Evolutionary conservation across 1,140 invertebrate species (phyloP).

Genomic region (Scaptomyza hsui): DNA sequence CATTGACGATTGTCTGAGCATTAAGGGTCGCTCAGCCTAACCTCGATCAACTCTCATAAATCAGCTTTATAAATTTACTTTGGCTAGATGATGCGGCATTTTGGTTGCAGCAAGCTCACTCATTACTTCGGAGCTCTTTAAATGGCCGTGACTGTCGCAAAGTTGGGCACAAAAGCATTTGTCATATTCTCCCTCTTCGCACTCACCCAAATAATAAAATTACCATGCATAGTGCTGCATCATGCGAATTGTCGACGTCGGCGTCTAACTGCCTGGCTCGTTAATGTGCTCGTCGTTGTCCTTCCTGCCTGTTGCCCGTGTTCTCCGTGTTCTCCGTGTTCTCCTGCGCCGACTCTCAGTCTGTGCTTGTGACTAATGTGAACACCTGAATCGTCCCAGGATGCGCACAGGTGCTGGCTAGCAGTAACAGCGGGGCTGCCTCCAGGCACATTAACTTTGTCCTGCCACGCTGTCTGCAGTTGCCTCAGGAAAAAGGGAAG

Average conservation of each 20-base stretch:
- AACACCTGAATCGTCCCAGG: slow-evolving; percentile 77
- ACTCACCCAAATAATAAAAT: slow-evolving; percentile 49
- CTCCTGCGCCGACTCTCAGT: slow-evolving; percentile 19
- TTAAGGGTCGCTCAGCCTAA: background rate
- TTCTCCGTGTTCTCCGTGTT: slow-evolving; percentile 30
- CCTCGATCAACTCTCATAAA: slow-evolving; percentile 28
- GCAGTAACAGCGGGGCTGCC: slow-evolving; percentile 26
- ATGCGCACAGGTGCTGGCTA: slow-evolving; percentile 70
- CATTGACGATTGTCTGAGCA: slow-evolving; percentile 1
- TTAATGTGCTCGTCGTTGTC: slow-evolving; percentile 69
- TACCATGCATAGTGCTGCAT: slow-evolving; percentile 73
- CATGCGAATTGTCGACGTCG: slow-evolving; percentile 41
- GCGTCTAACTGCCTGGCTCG: slow-evolving; percentile 78
- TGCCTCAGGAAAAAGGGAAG: slow-evolving; percentile 15
- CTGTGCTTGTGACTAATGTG: slow-evolving; percentile 74
- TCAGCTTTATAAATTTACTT: slow-evolving; percentile 41
- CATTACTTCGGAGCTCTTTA: slow-evolving; percentile 60
- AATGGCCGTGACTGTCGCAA: slow-evolving; percentile 72
- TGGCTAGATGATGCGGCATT: slow-evolving; percentile 57
- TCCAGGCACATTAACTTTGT: slow-evolving; percentile 59
- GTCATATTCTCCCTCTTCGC: slow-evolving; percentile 42
- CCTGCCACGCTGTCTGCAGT: slow-evolving; percentile 66
- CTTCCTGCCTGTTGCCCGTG: slow-evolving; percentile 50
- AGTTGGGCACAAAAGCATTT: slow-evolving; percentile 63
- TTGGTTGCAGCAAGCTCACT: slow-evolving; percentile 16